Evolutionary conservation across 2,888 invertebrate genomes (phyloP).

Genomic region (Heteromurus nitidus): DNA sequence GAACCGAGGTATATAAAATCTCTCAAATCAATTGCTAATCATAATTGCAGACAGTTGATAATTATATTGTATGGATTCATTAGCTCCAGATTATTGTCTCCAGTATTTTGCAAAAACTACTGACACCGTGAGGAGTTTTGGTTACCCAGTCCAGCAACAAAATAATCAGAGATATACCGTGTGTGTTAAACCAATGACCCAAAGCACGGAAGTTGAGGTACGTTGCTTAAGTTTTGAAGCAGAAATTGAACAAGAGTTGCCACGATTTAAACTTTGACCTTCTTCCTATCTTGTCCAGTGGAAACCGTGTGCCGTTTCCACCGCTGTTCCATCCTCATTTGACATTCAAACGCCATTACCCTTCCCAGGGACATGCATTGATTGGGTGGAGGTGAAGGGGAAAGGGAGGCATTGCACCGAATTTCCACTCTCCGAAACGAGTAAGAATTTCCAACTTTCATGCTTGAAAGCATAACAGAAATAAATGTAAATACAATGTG

Average conservation of each 20-base stretch:
- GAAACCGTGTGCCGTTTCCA: too few species aligned
- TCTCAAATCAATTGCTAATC: neutral
- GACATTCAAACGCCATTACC: too few species aligned
- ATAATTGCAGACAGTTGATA: neutral
- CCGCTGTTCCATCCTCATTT: too few species aligned
- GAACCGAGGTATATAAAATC: constrained; percentile 19
- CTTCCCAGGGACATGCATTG: too few species aligned
- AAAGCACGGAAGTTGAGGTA: constrained; percentile 17
- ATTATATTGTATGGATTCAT: neutral
- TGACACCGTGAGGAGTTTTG: constrained; percentile 60
- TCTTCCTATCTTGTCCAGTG: too few species aligned
- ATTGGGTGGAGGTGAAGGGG: too few species aligned
- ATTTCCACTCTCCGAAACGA: too few species aligned
- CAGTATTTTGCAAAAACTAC: constrained; percentile 52
- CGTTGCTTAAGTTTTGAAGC: neutral
- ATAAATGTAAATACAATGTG: too few species aligned
- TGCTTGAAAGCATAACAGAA: too few species aligned
- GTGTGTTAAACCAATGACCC: constrained; percentile 46
- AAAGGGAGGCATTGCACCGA: too few species aligned
- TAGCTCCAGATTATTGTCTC: constrained; percentile 48
- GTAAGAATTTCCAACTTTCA: too few species aligned
- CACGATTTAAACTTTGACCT: neutral
- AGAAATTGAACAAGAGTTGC: neutral
- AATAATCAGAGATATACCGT: constrained; percentile 61
- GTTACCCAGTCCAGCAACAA: constrained; percentile 55